Evolutionary conservation across 1,140 invertebrate species (phyloP).

Genomic region (Drosophila jambulina): DNA sequence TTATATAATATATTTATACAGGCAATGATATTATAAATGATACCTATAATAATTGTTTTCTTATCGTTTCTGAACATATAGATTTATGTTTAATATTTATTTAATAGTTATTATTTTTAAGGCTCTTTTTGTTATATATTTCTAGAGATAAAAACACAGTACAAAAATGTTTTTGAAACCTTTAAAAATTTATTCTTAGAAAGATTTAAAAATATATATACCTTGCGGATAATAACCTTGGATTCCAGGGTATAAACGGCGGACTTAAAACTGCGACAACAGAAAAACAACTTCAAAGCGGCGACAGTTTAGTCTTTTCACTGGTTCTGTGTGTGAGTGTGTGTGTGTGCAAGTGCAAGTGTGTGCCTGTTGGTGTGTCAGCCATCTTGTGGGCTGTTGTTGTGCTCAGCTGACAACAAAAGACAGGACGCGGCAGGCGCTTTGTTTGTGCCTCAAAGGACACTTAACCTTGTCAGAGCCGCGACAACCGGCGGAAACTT

Average conservation of each 20-base stretch:
- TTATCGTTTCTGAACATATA: neutral
- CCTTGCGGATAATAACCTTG: neutral
- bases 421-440: conserved; percentile 42
- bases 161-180: neutral
- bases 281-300: conserved; percentile 39
- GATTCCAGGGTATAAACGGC: conserved; percentile 11
- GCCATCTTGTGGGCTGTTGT: conserved; percentile 46
- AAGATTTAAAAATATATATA: neutral
- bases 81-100: neutral
- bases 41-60: neutral
- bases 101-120: neutral
- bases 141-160: too few relatives aligned
- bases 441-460: conserved; percentile 50
- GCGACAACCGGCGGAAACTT: conserved; percentile 29
- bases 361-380: conserved; percentile 11
- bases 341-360: conserved; percentile 2
- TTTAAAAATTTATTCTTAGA: neutral
- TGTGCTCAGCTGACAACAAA: conserved; percentile 58
- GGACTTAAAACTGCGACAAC: conserved; percentile 8
- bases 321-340: conserved; percentile 1
- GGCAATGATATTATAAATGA: neutral
- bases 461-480: conserved; percentile 58
- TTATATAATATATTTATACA: neutral
- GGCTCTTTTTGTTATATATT: too few relatives aligned
- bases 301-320: conserved; percentile 49